Conservation (phyloP, 35 echinoderm and acorn worm species). For the Antedon bifida region DNA sequence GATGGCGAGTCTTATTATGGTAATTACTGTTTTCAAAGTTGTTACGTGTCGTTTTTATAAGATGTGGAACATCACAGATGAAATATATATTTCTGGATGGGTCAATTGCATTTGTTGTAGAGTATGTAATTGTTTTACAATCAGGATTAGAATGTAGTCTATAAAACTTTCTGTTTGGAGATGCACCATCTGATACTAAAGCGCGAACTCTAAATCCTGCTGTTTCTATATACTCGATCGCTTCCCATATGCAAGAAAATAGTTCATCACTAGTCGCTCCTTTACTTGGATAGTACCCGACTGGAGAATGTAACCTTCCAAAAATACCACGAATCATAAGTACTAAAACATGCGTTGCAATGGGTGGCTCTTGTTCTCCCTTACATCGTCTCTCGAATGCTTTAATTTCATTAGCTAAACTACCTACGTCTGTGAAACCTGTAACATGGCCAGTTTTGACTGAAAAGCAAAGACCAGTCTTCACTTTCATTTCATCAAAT, state of each 20-base stretch:
- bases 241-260: neutral
- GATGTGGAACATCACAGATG: too few species aligned
- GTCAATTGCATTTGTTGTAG: neutral
- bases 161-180: constrained; percentile 38
- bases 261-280: neutral
- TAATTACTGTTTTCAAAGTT: too few species aligned
- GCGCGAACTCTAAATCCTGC: constrained; percentile 29
- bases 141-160: neutral
- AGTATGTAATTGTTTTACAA: neutral
- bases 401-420: constrained; percentile 10
- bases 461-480: neutral
- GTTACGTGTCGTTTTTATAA: too few species aligned
- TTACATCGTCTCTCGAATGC: constrained; percentile 7
- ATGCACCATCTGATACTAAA: constrained; percentile 26
- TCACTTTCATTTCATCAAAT: constrained; percentile 32
- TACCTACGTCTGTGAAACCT: constrained; percentile 33
- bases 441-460: neutral
- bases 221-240: constrained; percentile 5
- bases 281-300: neutral
- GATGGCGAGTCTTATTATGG: neutral
- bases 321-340: constrained; percentile 36
- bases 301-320: neutral
- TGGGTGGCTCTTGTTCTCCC: neutral
- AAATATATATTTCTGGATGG: too few species aligned
- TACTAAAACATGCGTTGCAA: constrained; percentile 30